Conservation (phyloP, 2,113 vertebrate species). For the Conger conger region DNA sequence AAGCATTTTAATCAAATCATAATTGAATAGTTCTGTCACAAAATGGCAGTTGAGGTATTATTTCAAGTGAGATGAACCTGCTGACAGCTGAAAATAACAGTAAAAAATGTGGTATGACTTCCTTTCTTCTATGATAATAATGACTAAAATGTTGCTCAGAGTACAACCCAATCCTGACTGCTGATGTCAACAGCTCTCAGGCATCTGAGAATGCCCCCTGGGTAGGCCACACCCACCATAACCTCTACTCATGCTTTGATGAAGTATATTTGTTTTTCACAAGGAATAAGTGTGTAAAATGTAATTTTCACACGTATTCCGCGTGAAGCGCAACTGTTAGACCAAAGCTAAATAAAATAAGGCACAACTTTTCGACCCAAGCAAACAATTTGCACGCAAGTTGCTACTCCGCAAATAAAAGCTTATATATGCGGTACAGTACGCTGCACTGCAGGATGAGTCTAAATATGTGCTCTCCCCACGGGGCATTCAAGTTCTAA, state of each 20-base stretch:
- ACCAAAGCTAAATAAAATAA: background rate
- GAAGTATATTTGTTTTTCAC: background rate
- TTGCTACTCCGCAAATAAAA: background rate
- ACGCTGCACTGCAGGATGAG: conserved; percentile 47
- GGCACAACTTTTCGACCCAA: background rate
- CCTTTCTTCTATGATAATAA: background rate
- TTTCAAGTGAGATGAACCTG: background rate
- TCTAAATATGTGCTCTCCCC: conserved; percentile 59
- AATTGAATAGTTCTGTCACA: background rate
- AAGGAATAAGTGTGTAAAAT: background rate
- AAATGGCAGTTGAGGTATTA: background rate
- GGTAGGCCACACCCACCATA: background rate
- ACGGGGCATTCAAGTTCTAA: conserved; percentile 67
- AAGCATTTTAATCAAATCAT: background rate
- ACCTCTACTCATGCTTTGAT: background rate
- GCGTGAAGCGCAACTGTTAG: no score
- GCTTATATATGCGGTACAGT: conserved; percentile 35
- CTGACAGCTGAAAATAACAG: background rate
- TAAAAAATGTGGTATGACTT: background rate
- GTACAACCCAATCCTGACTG: background rate
- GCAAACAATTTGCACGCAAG: background rate
- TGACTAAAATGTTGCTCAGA: background rate
- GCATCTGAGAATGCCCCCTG: background rate
- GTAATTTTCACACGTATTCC: no score
- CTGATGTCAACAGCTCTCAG: background rate